Evolutionary conservation across 2,797 vertebrate genomes (phyloP).

Genomic region (Leucoraja ocellata): DNA sequence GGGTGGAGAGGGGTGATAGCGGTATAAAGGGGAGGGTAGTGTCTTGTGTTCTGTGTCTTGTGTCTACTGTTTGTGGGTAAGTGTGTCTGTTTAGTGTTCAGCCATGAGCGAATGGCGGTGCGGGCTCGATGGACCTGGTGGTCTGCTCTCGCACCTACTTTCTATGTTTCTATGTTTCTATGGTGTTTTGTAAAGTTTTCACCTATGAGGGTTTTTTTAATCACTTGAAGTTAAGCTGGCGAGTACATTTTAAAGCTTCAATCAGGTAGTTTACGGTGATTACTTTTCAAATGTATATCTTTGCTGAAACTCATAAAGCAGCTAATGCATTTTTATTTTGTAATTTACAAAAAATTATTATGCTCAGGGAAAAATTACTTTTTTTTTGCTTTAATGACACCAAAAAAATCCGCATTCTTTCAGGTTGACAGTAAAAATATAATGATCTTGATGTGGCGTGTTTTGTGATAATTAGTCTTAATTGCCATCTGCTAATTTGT

Average conservation of each 20-base stretch:
- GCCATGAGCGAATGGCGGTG: too few relatives aligned
- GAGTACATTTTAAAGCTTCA: not conserved
- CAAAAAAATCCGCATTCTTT: too few relatives aligned
- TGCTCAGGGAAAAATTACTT: not conserved
- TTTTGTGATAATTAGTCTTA: not conserved
- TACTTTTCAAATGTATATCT: not conserved
- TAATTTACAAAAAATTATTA: not conserved
- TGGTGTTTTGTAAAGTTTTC: not conserved
- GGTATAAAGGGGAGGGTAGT: too few relatives aligned
- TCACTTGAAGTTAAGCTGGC: not conserved
- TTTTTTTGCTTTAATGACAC: not conserved
- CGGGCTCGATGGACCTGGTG: too few relatives aligned
- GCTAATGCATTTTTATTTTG: not conserved
- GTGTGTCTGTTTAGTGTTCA: too few relatives aligned
- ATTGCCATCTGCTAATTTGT: not conserved
- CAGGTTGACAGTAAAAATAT: too few relatives aligned
- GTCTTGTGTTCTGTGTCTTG: too few relatives aligned
- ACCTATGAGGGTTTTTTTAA: not conserved
- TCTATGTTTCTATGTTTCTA: too few relatives aligned
- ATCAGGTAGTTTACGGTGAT: not conserved
- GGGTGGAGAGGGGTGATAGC: too few relatives aligned
- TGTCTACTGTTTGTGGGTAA: too few relatives aligned
- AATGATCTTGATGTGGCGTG: too few relatives aligned
- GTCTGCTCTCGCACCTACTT: too few relatives aligned
- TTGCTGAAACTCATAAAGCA: not conserved